Evolutionary conservation across 1,140 invertebrate genomes (phyloP).

Genomic region (Trichonephila clavata): DNA sequence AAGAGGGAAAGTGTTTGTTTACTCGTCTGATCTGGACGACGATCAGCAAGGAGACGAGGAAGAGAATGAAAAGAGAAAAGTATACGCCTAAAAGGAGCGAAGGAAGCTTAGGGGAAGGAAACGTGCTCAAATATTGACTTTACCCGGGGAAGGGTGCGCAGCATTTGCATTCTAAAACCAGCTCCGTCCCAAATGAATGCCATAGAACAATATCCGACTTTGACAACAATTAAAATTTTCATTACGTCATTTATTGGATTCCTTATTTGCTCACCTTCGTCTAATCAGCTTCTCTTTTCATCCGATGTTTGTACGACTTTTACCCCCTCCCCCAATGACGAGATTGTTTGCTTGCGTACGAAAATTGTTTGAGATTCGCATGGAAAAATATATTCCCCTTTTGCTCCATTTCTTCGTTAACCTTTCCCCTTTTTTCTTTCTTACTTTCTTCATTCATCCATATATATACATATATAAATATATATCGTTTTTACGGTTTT

Average conservation of each 20-base stretch:
- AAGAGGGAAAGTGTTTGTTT: conserved; percentile 21
- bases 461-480: too few species aligned
- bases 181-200: conserved; percentile 59
- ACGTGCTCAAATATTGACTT: conserved; percentile 66
- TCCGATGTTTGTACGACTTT: conserved; percentile 42
- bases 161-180: conserved; percentile 69
- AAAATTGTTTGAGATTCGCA: conserved; percentile 36
- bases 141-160: conserved; percentile 29
- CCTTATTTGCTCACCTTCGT: conserved; percentile 67
- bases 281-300: conserved; percentile 70
- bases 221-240: conserved; percentile 76
- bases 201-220: conserved; percentile 68
- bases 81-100: conserved; percentile 54
- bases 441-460: not conserved
- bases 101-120: not conserved
- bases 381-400: conserved; percentile 37
- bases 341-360: conserved; percentile 40
- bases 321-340: not conserved
- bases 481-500: not conserved
- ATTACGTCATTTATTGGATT: conserved; percentile 75
- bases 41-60: not conserved
- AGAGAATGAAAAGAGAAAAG: conserved; percentile 44
- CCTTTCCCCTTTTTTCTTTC: not conserved
- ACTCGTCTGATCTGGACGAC: not conserved
- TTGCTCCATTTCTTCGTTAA: conserved; percentile 24